Evolutionary conservation across 1,140 invertebrate genomes (phyloP).

Genomic region (Brachionus asplanchnoidis): DNA sequence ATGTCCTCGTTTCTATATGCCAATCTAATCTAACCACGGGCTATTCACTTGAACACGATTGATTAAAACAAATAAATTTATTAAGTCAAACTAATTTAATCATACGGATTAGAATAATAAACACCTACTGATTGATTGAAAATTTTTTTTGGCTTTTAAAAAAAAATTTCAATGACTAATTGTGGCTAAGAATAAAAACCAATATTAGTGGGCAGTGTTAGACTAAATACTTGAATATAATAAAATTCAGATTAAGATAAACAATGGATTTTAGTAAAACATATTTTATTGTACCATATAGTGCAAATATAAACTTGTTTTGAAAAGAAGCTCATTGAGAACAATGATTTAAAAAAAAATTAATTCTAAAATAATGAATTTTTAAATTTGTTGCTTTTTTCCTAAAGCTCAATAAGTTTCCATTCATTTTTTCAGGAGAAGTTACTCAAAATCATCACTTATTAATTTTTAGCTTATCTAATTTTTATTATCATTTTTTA

Average conservation of each 20-base stretch:
- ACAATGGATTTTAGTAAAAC: neutral
- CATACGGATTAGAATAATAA: neutral
- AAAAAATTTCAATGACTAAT: neutral
- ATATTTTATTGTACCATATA: neutral
- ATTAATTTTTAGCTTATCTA: too few relatives aligned
- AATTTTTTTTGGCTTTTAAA: neutral
- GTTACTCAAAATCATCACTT: too few relatives aligned
- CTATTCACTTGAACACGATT: neutral
- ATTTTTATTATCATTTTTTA: too few relatives aligned
- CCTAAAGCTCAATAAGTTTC: too few relatives aligned
- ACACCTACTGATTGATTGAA: neutral
- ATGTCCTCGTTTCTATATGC: neutral
- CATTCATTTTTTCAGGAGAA: too few relatives aligned
- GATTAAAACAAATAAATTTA: neutral
- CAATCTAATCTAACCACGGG: neutral
- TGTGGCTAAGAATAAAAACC: neutral
- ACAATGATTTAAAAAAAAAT: neutral
- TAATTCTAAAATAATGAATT: neutral
- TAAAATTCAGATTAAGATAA: neutral
- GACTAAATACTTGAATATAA: neutral
- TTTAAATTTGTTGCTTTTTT: neutral
- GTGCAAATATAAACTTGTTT: neutral
- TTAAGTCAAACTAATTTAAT: neutral
- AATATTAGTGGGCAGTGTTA: neutral
- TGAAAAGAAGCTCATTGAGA: neutral